Evolutionary conservation across 2,888 invertebrate genomes (phyloP), one percentile per base, ranked within the genome.

Genomic region (Lydus trimaculatus): DNA sequence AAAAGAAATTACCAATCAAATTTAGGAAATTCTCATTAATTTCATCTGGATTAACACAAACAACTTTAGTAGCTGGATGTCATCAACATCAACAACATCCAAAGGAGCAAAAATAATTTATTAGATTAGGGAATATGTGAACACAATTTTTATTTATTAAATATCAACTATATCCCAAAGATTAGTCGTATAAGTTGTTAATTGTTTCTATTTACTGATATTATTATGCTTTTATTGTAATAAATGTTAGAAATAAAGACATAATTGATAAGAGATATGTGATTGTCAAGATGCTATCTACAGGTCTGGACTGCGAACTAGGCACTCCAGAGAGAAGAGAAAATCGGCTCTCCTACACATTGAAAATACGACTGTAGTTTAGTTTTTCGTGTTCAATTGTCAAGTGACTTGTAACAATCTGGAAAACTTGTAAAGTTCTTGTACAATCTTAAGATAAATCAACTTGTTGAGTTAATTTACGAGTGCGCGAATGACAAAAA

Each of bases 1-100:
- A 87, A 73, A 86, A 87, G 71, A 87, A 89, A 73, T 60, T 71
- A n/a, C 61, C 61, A 73, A 15, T 36, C 66, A 28, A 39, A 60
- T 9, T 71, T n/a, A 13, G 71, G 15, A 67, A 67, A 56, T 63
- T 67, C 48, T 71, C 71, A 6, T 56, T 71, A 15, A 60, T 67
- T 31, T 65, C 71, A 31, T 67, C 71, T 0, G 67, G 43, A n/a
- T n/a, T 59, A 39, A 71, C 71, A n/a, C 67, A 67, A 56, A 61
- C 61, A 2, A 67, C 65, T 15, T 52, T 67, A 33, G 25, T 64
- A 20, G 4, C 8, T 13, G 56, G 56, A 13, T 8, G 25, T 6
- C 13, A 25, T 15, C 11, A n/a, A 43, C 43, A 9, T 2, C 20
- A 11, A 20, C 11, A n/a, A 43, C 43, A 9, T 2, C 20, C 2